Evolutionary conservation across 2,888 invertebrate species (phyloP), one percentile per base, ranked within the genome.

Genomic region (Hylaea fasciaria): DNA sequence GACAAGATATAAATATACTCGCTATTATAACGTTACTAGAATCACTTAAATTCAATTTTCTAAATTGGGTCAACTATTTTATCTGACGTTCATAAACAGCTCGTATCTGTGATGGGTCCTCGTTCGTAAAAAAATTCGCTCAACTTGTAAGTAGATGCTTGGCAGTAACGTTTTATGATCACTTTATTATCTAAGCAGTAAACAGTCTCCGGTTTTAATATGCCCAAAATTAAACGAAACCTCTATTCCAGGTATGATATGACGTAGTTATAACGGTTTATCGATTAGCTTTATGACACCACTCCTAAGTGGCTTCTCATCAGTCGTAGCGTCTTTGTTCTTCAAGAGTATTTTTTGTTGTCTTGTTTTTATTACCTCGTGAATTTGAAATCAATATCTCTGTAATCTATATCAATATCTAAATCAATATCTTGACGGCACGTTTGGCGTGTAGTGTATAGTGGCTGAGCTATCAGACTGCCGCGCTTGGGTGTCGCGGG

Each of bases 71-170:
- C 68, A 66, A 45, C 50, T 46, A 51, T 53, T 55, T 51, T 57
- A 64, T 57, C 65, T 56, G 57, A 48, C 48, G 62, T 63, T 45
- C 62, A 66, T 68, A 59, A 65, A 64, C 63, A 63, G 66, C 59
- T 62, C 65, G 53, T 68, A 63, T 66, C 65, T 51, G 43, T 55
- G 57, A 70, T 65, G 66, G 52, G 44, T 40, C 41, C 46, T 46
- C 45, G 63, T 62, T 43, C 55, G 53, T 28, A 61, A n/a, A n/a
- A n/a, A n/a, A 63, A 57, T 69, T 64, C 49, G 53, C 66, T 52
- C 59, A 53, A 57, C 62, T 62, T 56, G 57, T 47, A 61, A 60
- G 57, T 64, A 55, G 41, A 51, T 58, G 54, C 52, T 49, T 53
- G 55, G 41, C 48, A 63, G 53, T 66, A 64, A 67, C 54, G 57